Evolutionary conservation across 2,888 invertebrate species (phyloP).

Genomic region (Drosophila birchii): DNA sequence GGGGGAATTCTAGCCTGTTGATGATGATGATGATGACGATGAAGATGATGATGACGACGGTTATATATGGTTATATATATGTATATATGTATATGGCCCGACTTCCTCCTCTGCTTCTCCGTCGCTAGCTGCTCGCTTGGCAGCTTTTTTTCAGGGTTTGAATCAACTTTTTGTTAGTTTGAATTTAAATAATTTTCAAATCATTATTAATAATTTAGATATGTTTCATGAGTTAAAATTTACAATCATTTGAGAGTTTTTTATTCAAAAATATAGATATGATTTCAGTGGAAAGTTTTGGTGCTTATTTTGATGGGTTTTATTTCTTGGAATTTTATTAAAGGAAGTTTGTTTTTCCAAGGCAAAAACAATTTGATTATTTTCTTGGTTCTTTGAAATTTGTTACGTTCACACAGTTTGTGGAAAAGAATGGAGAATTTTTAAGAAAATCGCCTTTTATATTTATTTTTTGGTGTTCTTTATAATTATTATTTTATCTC

Average conservation of each 20-base stretch:
- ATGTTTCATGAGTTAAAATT: constrained; percentile 11
- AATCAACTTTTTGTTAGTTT: constrained; percentile 34
- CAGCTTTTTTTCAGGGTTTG: constrained; percentile 29
- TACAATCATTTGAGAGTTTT: constrained; percentile 1
- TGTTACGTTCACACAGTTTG: not conserved
- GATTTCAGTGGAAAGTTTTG: not conserved
- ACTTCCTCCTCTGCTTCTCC: constrained; percentile 10
- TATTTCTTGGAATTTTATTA: not conserved
- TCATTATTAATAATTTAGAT: constrained; percentile 26
- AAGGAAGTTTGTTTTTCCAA: not conserved
- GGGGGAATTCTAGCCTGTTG: constrained; percentile 39
- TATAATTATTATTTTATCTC: not conserved
- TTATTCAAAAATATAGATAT: constrained; percentile 9
- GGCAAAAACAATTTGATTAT: not conserved
- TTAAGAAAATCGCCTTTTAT: fast-evolving
- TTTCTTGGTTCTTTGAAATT: not conserved
- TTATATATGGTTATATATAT: constrained; percentile 34
- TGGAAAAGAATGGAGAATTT: too few species aligned
- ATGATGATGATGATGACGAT: constrained; percentile 30
- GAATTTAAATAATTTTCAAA: constrained; percentile 38
- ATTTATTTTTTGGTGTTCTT: too few species aligned
- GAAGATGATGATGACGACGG: constrained; percentile 26
- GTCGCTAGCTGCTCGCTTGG: constrained; percentile 23
- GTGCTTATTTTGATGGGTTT: not conserved
- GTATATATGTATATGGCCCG: constrained; percentile 16